phyloP scores from a whole-genome alignment of 2,888 invertebrate species.

The Megastigmus dorsalis region DNA sequence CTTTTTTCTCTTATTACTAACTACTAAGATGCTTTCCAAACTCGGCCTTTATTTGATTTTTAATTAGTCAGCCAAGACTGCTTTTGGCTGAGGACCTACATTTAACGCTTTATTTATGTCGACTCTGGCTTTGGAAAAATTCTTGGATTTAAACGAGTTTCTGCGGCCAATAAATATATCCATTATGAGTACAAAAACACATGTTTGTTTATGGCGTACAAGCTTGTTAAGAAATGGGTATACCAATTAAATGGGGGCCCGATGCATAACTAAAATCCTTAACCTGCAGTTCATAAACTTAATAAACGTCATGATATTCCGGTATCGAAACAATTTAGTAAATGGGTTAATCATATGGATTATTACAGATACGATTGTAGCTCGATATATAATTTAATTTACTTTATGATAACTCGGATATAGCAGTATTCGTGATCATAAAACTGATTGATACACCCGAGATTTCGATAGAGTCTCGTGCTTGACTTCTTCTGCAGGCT shows the following conservation, averaged over 20 bases:
- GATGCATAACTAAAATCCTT: slow-evolving; percentile 1
- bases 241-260: slow-evolving; percentile 27
- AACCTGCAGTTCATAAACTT: slow-evolving; percentile 8
- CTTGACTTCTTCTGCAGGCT: no score
- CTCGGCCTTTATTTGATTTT: slow-evolving; percentile 1
- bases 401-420: not conserved
- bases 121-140: slow-evolving; percentile 15
- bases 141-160: slow-evolving; percentile 8
- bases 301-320: slow-evolving; percentile 8
- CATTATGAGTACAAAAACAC: slow-evolving; percentile 15
- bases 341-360: slow-evolving; percentile 21
- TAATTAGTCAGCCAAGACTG: not conserved
- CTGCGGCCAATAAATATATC: not conserved
- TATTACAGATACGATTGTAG: not conserved
- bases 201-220: slow-evolving; percentile 24
- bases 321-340: not conserved
- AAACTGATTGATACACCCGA: not conserved
- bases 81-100: not conserved
- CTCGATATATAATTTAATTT: not conserved
- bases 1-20: no score
- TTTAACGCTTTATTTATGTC: not conserved
- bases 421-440: not conserved
- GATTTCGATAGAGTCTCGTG: no score
- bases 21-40: slow-evolving; percentile 11
- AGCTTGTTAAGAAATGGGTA: slow-evolving; percentile 1